These are phyloP conservation scores for Mustelus asterias DNA, from an alignment of 2,113 vertebrate species.

Conservation along the genomic window DNA sequence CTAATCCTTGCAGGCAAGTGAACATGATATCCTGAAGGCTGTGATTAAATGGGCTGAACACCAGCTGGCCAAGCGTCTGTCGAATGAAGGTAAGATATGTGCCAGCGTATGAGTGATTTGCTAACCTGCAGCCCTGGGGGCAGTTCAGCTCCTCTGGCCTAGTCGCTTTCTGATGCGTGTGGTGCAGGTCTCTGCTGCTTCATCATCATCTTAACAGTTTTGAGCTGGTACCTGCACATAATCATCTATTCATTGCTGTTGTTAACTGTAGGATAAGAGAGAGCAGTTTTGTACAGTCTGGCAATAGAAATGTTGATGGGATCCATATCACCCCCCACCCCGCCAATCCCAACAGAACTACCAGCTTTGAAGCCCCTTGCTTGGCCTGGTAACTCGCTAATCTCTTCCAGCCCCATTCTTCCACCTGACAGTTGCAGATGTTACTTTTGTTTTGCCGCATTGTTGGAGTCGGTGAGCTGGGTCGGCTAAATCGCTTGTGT, in stretches of 20 bases:
- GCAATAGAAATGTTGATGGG: not conserved
- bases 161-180: not conserved
- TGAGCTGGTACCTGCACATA: not conserved
- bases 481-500: not conserved
- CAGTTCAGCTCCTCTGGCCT: not conserved
- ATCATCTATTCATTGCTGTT: not conserved
- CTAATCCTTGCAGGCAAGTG: constrained; percentile 25
- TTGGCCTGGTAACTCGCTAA: not conserved
- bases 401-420: not conserved
- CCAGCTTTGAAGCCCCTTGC: not conserved
- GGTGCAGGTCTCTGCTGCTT: not conserved
- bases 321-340: not conserved
- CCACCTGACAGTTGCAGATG: not conserved
- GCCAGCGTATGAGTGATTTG: not conserved
- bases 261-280: not conserved
- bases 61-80: constrained; percentile 37
- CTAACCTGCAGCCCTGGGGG: too few species aligned
- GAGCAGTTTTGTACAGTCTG: not conserved
- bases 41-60: constrained; percentile 40
- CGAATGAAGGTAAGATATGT: constrained; percentile 37
- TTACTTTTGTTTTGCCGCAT: not conserved
- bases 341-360: not conserved
- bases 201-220: not conserved
- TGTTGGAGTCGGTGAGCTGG: not conserved
- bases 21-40: constrained; percentile 39